Evolutionary conservation across 2,888 invertebrate species (phyloP).

Genomic region (Notocelia uddmanniana): DNA sequence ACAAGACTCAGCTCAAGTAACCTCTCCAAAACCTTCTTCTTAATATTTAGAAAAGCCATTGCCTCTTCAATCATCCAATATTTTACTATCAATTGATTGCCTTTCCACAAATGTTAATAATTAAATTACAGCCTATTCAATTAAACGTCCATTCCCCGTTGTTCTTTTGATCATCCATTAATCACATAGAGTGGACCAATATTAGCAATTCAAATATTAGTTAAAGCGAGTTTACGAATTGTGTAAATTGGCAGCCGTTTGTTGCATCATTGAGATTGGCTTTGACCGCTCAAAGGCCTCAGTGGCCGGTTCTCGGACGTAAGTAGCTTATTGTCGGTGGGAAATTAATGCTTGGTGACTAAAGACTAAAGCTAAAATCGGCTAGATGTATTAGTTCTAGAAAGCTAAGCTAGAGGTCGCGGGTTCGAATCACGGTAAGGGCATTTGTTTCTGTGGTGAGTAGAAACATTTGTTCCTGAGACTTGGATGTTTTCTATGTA

Average conservation of each 20-base stretch:
- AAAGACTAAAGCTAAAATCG: neutral
- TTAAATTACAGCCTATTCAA: neutral
- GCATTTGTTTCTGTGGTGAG: too few species aligned
- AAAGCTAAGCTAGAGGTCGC: too few species aligned
- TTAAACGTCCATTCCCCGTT: slow-evolving; percentile 7
- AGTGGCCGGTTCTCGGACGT: neutral
- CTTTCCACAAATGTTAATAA: neutral
- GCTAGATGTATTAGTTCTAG: neutral
- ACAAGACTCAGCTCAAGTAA: too few species aligned
- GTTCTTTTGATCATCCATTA: slow-evolving; percentile 22
- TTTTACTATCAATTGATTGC: too few species aligned
- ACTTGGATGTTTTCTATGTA: too few species aligned
- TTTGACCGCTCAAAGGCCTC: slow-evolving; percentile 13
- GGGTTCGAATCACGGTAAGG: too few species aligned
- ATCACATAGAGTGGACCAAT: slow-evolving; percentile 16
- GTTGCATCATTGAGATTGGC: slow-evolving; percentile 23
- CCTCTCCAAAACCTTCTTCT: too few species aligned
- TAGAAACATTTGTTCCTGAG: too few species aligned
- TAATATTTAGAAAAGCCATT: too few species aligned
- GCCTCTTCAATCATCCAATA: too few species aligned
- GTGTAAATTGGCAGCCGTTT: slow-evolving; percentile 16
- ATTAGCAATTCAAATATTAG: slow-evolving; percentile 35
- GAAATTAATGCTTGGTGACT: neutral
- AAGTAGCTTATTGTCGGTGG: neutral
- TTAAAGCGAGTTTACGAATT: slow-evolving; percentile 12